These are phyloP conservation scores for Ceratina calcarata DNA, from an alignment of 1,140 invertebrate species.

Conservation along the genomic window DNA sequence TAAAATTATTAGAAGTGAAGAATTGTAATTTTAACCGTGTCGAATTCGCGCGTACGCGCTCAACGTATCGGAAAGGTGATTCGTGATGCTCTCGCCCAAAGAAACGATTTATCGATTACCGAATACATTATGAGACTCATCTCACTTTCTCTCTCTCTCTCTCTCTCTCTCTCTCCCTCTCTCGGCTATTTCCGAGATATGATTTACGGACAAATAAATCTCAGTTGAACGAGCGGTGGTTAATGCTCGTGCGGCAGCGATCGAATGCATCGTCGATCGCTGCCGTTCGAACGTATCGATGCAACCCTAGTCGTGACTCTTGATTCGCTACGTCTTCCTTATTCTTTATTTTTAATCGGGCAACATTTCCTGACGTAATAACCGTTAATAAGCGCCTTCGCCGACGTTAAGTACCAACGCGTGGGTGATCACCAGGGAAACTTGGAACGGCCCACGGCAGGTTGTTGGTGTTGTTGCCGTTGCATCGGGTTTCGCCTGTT, in stretches of 20 bases:
- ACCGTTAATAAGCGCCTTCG: slow-evolving; percentile 68
- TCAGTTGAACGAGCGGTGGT: slow-evolving; percentile 26
- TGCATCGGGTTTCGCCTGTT: slow-evolving; percentile 31
- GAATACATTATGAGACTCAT: background rate
- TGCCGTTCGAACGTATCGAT: slow-evolving; percentile 27
- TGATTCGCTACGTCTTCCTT: background rate
- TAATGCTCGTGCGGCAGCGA: slow-evolving; percentile 25
- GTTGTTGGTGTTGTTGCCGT: slow-evolving; percentile 38
- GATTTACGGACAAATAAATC: slow-evolving; percentile 58
- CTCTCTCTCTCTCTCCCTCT: background rate
- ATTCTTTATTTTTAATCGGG: slow-evolving; percentile 52
- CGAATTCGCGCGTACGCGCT: background rate
- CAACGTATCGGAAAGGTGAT: background rate
- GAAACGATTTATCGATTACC: background rate
- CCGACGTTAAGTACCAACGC: slow-evolving; percentile 64
- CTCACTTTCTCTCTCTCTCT: slow-evolving; percentile 3
- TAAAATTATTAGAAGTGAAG: too few relatives aligned
- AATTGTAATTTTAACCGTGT: background rate
- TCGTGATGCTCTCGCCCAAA: background rate
- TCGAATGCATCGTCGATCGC: slow-evolving; percentile 40
- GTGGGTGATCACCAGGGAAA: slow-evolving; percentile 54
- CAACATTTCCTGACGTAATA: slow-evolving; percentile 63
- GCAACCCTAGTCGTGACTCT: background rate
- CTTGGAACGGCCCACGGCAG: slow-evolving; percentile 47
- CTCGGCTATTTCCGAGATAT: background rate